A percentile compares a stretch with the other conserved stretches of the same genome.
phyloP scores from a whole-genome alignment of 2,888 invertebrate species.

The Dryadula phaetusa region DNA sequence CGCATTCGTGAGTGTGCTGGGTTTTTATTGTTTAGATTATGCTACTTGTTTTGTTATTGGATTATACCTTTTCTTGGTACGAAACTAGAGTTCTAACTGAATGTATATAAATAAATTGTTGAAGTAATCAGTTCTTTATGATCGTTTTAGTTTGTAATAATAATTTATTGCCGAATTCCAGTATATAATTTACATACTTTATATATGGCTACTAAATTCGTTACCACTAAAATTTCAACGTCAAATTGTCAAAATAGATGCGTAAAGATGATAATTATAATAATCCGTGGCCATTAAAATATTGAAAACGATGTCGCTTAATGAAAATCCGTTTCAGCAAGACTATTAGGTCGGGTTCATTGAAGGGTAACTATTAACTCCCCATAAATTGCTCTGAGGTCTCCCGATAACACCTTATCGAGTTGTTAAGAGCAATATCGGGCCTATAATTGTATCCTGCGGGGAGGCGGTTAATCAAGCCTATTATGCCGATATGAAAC shows the following conservation, averaged over 20 bases:
- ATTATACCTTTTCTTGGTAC: neutral
- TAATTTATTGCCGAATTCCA: neutral
- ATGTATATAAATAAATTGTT: too few relatives aligned
- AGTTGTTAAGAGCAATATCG: slow-evolving; percentile 75
- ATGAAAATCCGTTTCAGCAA: slow-evolving; percentile 48
- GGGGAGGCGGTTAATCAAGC: slow-evolving; percentile 68
- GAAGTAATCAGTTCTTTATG: too few relatives aligned
- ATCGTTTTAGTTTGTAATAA: neutral
- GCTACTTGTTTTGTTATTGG: slow-evolving; percentile 23
- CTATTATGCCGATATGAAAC: slow-evolving; percentile 56
- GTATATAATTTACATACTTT: too few relatives aligned
- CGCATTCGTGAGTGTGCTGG: slow-evolving; percentile 37
- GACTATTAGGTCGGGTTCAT: slow-evolving; percentile 54
- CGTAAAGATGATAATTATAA: slow-evolving; percentile 10
- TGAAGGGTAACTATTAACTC: slow-evolving; percentile 75
- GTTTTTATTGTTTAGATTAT: slow-evolving; percentile 38
- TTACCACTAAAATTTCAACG: neutral
- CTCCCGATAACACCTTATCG: slow-evolving; percentile 78
- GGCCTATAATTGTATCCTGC: slow-evolving; percentile 70
- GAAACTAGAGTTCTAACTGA: too few relatives aligned
- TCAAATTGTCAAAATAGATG: neutral
- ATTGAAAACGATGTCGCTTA: slow-evolving; percentile 43
- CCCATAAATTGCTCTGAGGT: slow-evolving; percentile 72
- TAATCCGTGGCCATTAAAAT: slow-evolving; percentile 35
- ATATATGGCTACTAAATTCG: neutral